Evolutionary conservation across 2,888 invertebrate genomes (phyloP).

Genomic region (Salticus scenicus): DNA sequence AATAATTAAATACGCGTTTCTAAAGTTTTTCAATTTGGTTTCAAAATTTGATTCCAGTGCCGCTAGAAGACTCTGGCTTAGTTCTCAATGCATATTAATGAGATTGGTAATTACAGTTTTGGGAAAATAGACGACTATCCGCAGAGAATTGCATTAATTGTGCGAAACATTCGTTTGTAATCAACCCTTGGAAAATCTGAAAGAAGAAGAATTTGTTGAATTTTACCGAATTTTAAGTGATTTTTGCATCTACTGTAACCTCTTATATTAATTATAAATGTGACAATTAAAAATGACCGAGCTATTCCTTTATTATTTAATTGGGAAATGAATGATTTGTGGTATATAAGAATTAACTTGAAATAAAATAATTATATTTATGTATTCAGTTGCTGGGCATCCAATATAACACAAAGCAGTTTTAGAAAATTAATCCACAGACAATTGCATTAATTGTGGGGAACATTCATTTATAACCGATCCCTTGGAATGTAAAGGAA

Average conservation of each 20-base stretch:
- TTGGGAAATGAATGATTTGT: no score
- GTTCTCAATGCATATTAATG: slow-evolving; percentile 69
- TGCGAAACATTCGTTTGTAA: slow-evolving; percentile 19
- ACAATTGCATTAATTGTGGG: slow-evolving; percentile 1
- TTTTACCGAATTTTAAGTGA: background rate
- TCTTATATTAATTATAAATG: background rate
- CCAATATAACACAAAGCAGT: no score
- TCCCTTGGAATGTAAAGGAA: no score
- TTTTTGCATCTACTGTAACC: no score
- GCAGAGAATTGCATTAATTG: slow-evolving; percentile 2
- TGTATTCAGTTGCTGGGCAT: no score
- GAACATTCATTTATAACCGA: no score
- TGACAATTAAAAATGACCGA: background rate
- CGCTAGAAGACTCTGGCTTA: slow-evolving; percentile 37
- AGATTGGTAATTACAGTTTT: slow-evolving; percentile 57
- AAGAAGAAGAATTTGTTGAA: background rate
- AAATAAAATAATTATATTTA: no score
- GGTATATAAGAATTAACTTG: no score
- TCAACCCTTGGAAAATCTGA: slow-evolving; percentile 19
- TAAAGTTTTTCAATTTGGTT: slow-evolving; percentile 66
- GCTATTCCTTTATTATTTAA: no score
- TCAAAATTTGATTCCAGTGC: slow-evolving; percentile 41
- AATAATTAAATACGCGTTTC: slow-evolving; percentile 60
- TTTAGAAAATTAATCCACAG: slow-evolving; percentile 38
- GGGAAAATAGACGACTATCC: slow-evolving; percentile 34